phyloP scores from a whole-genome alignment of 2,888 invertebrate species.

The Polydrusus cervinus region DNA sequence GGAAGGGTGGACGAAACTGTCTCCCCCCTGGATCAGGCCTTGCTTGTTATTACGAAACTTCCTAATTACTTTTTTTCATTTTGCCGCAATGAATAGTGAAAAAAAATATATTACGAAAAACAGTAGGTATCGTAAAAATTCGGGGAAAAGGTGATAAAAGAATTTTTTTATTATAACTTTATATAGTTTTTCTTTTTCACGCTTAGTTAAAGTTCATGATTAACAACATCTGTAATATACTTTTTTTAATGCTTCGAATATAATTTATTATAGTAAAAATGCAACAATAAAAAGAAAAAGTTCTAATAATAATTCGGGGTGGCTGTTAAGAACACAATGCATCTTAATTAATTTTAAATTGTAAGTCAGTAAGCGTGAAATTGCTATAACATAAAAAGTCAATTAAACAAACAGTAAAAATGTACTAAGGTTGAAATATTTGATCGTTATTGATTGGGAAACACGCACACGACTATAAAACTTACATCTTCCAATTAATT shows the following conservation, averaged over 20 bases:
- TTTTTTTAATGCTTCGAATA: neutral
- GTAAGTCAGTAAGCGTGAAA: slow-evolving; percentile 43
- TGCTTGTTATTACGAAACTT: no score
- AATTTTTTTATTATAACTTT: neutral
- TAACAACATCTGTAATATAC: neutral
- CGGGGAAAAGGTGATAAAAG: neutral
- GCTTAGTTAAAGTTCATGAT: slow-evolving; percentile 5
- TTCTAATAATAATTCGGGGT: slow-evolving; percentile 5
- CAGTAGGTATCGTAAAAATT: no score
- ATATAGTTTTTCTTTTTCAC: neutral
- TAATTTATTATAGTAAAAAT: slow-evolving; percentile 25
- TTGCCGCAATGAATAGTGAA: no score
- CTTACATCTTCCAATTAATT: neutral
- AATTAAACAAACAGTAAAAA: slow-evolving; percentile 39
- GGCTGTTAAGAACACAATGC: slow-evolving; percentile 32
- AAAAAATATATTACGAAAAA: neutral
- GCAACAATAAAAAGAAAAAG: slow-evolving; percentile 14
- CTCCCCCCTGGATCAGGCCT: no score
- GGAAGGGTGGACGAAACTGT: no score
- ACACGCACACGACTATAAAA: neutral
- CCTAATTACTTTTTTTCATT: no score
- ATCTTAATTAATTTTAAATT: slow-evolving; percentile 46
- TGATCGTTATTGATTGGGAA: slow-evolving; percentile 12
- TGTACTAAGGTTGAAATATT: neutral
- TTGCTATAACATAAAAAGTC: slow-evolving; percentile 41